These are phyloP conservation scores for Pediacus dermestoides DNA, from an alignment of 2,888 invertebrate genomes.

Conservation along the genomic window DNA sequence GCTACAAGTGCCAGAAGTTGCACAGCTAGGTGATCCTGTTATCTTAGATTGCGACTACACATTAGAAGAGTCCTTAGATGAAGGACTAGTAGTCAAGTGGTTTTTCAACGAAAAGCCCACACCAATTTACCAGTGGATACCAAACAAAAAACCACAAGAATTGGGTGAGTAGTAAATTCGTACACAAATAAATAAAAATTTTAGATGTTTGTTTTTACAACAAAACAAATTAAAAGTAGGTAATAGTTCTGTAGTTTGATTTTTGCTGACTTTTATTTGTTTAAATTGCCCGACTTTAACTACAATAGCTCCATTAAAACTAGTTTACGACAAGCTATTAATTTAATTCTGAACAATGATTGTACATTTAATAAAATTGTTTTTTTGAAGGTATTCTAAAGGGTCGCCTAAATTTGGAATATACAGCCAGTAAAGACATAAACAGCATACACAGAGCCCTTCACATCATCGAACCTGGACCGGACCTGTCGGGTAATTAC, in stretches of 20 bases:
- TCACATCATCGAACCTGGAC: slow-evolving; percentile 62
- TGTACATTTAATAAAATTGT: no score
- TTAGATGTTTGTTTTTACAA: no score
- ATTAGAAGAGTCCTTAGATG: slow-evolving; percentile 42
- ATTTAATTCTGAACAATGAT: no score
- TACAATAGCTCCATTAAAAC: no score
- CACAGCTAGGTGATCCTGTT: slow-evolving; percentile 49
- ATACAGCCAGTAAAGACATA: slow-evolving; percentile 50
- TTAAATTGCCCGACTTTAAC: no score
- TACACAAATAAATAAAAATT: no score
- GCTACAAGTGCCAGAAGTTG: slow-evolving; percentile 46
- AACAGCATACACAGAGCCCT: slow-evolving; percentile 61
- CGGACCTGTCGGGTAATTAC: slow-evolving; percentile 67
- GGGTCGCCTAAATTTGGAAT: slow-evolving; percentile 49
- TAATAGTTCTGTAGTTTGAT: no score
- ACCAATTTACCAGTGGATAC: slow-evolving; percentile 60
- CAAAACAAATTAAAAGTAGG: no score
- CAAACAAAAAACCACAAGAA: slow-evolving; percentile 49
- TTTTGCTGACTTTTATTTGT: no score
- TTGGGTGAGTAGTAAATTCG: slow-evolving; percentile 49
- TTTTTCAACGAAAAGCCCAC: slow-evolving; percentile 50
- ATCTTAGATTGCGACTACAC: slow-evolving; percentile 57
- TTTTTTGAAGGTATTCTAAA: slow-evolving; percentile 46
- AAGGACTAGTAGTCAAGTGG: slow-evolving; percentile 59
- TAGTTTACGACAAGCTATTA: no score